Base-by-base conservation (phyloP, 2,113 vertebrate species). In the Pholis gunnellus region DNA sequence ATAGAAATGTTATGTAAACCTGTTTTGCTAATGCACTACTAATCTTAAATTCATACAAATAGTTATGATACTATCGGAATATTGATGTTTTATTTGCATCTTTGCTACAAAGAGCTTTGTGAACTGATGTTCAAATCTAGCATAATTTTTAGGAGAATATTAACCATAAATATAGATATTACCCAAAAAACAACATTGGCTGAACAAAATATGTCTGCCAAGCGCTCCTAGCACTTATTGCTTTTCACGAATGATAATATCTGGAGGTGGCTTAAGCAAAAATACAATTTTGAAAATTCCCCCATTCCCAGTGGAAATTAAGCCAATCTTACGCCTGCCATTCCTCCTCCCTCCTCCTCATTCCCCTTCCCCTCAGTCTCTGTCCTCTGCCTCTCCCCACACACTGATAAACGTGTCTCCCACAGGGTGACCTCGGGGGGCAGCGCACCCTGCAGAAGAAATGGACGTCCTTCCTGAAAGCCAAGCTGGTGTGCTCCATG, bases 401-500 rank as follows among this genome's bases (percentile, higher is more conserved):
- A 25, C 36, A 22, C 18, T 13, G 31, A 63, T 29, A 6, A 50
- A 44, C 52, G 29, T 31, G 42, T 56, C 42, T 25, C 52, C 52
- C 22, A 8, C 85, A 99, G 98, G 97, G 97, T 0, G 98, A 99
- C 92, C 95, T 96, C 72, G 98, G 98, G 0, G 98, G 98, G 38
- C 95, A 97, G 86, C 94, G 98, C 85, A 99, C 96, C 10, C 92
- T 99, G 67, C 98, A 99, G 89, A 99, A 98, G 91, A 99, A 99
- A 87, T 99, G 98, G 98, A 99, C 98, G 0, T 97, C 98, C 5
- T 99, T 99, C 92, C 96, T 99, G 72, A 99, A 99, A 92, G 98
- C 98, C 77, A 96, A 97, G 78, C 92, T 99, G 86, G 96, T 98
- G 74, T 99, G 98, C 87, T 97, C 97, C 77, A 95, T 96, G 90